Conservation (phyloP, 2,888 invertebrate genomes). For the Helleia helle region DNA sequence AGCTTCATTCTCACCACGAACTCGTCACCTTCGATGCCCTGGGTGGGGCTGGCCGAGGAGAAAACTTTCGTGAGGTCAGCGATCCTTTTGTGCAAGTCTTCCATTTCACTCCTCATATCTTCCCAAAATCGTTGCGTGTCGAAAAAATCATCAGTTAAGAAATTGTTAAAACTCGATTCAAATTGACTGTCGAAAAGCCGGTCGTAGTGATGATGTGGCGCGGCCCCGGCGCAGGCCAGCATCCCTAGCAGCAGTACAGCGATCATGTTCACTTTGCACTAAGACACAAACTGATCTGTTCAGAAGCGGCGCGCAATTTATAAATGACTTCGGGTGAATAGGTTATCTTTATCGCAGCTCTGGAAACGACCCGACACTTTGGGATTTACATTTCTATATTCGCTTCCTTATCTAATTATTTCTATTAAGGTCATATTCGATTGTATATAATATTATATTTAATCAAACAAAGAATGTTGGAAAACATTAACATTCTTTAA, state of each 20-base stretch:
- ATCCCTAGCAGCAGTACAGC: constrained; percentile 31
- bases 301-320: neutral
- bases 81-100: constrained; percentile 35
- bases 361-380: neutral
- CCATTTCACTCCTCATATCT: constrained; percentile 35
- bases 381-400: neutral
- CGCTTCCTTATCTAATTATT: neutral
- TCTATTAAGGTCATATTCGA: neutral
- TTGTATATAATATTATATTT: neutral
- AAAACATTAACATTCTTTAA: too few relatives aligned
- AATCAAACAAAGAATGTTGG: neutral
- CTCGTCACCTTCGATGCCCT: constrained; percentile 34
- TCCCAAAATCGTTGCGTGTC: constrained; percentile 29
- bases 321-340: neutral
- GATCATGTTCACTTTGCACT: constrained; percentile 26
- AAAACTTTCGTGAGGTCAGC: constrained; percentile 34
- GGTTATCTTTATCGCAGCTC: neutral
- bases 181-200: constrained; percentile 11
- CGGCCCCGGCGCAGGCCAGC: constrained; percentile 36
- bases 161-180: constrained; percentile 11
- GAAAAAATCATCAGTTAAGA: constrained; percentile 34
- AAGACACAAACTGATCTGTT: neutral
- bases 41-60: constrained; percentile 29
- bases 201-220: constrained; percentile 28
- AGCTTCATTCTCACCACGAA: constrained; percentile 42